These are phyloP conservation scores for Melieria omissa DNA, from an alignment of 2,888 invertebrate genomes.

Conservation along the genomic window DNA sequence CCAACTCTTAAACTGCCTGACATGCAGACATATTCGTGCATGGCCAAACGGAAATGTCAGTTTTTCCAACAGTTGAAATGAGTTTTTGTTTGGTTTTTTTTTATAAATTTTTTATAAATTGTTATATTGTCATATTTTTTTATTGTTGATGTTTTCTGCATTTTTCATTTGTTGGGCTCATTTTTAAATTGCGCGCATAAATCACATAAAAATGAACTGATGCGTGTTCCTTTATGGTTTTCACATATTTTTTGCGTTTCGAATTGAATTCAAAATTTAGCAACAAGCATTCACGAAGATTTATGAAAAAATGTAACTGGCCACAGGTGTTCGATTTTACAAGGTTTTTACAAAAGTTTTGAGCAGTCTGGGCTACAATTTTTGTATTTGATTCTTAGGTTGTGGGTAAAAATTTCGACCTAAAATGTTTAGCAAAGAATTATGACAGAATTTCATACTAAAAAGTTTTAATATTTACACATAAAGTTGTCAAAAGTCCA, in stretches of 20 bases:
- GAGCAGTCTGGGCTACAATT: neutral
- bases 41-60: conserved; percentile 7
- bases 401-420: too few relatives aligned
- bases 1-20: too few relatives aligned
- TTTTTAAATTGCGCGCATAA: conserved; percentile 1
- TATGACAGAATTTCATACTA: too few relatives aligned
- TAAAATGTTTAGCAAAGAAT: too few relatives aligned
- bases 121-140: neutral
- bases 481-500: too few relatives aligned
- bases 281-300: too few relatives aligned
- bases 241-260: too few relatives aligned
- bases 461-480: too few relatives aligned
- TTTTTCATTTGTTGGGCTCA: neutral
- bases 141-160: neutral
- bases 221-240: neutral
- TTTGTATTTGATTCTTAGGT: too few relatives aligned
- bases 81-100: neutral
- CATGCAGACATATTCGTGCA: too few relatives aligned
- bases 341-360: neutral
- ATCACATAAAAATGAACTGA: conserved; percentile 22
- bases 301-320: too few relatives aligned
- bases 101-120: neutral
- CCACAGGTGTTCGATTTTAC: neutral
- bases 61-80: conserved; percentile 1
- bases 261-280: too few relatives aligned